phyloP scores from a whole-genome alignment of 2,888 invertebrate genomes.

The Tetanocera ferruginea region DNA sequence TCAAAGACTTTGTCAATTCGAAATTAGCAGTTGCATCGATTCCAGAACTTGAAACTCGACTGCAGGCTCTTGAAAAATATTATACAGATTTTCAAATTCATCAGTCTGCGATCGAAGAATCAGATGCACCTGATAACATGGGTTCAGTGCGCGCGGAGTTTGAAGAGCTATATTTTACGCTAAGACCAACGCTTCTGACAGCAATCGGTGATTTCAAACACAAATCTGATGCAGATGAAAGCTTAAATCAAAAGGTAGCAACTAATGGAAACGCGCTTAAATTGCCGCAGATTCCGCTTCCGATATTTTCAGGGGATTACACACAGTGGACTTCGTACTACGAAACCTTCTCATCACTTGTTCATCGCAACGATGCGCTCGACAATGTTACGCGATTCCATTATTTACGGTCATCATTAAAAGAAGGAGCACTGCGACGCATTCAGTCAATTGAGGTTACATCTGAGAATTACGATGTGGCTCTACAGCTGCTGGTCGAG shows the following conservation, averaged over 20 bases:
- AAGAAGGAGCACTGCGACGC: background rate
- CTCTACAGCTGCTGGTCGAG: background rate
- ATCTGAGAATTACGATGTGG: background rate
- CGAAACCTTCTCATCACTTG: background rate
- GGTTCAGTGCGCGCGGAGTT: background rate
- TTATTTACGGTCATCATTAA: background rate
- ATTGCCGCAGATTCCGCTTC: background rate
- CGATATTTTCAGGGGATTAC: background rate
- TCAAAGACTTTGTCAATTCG: background rate
- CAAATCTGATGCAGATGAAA: background rate
- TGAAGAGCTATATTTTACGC: no score
- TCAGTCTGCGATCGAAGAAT: background rate
- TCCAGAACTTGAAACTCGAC: background rate
- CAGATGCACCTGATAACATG: background rate
- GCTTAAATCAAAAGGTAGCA: no score
- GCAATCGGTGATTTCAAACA: background rate
- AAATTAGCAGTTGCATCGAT: background rate
- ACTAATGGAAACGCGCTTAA: background rate
- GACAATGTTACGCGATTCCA: background rate
- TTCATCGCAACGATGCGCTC: conserved; percentile 2
- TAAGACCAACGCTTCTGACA: background rate
- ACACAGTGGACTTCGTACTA: background rate
- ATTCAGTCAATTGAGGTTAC: background rate
- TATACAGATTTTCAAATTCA: background rate
- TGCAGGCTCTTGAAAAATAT: background rate